These are phyloP conservation scores for Lycocerus yunnanus DNA, from an alignment of 2,888 invertebrate species.

Conservation along the genomic window DNA sequence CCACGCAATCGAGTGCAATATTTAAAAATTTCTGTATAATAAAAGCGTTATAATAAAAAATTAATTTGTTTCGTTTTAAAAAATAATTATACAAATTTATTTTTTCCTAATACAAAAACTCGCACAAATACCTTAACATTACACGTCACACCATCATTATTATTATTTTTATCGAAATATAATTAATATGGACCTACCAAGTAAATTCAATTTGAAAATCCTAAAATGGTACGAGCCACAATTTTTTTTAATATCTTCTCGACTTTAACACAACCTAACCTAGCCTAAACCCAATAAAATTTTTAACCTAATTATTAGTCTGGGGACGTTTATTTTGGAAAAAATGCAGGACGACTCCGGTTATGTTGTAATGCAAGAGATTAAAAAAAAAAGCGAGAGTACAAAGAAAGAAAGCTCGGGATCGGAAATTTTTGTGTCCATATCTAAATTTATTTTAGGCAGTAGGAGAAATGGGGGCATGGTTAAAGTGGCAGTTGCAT, in stretches of 20 bases:
- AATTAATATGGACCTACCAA: background rate
- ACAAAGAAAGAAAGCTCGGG: too few relatives aligned
- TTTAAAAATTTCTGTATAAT: background rate
- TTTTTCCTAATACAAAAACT: background rate
- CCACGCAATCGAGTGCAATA: background rate
- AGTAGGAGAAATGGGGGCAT: background rate
- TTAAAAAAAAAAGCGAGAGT: background rate
- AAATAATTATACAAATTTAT: conserved; percentile 1
- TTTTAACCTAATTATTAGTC: background rate
- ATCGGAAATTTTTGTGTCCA: background rate
- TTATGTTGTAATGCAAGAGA: background rate
- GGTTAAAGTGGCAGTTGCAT: background rate
- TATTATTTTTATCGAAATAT: conserved; percentile 1
- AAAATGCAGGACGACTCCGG: background rate
- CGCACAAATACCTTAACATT: background rate
- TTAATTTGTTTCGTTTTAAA: background rate
- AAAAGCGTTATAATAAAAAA: background rate
- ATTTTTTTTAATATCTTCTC: background rate
- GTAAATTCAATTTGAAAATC: background rate
- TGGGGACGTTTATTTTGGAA: background rate
- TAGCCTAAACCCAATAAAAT: background rate
- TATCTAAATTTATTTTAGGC: background rate
- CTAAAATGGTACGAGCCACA: background rate
- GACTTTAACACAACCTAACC: background rate
- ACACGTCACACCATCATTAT: background rate